Evolutionary conservation across 1,140 invertebrate genomes (phyloP), one percentile per base, ranked within the genome.

Genomic region (Lepidurus arcticus): DNA sequence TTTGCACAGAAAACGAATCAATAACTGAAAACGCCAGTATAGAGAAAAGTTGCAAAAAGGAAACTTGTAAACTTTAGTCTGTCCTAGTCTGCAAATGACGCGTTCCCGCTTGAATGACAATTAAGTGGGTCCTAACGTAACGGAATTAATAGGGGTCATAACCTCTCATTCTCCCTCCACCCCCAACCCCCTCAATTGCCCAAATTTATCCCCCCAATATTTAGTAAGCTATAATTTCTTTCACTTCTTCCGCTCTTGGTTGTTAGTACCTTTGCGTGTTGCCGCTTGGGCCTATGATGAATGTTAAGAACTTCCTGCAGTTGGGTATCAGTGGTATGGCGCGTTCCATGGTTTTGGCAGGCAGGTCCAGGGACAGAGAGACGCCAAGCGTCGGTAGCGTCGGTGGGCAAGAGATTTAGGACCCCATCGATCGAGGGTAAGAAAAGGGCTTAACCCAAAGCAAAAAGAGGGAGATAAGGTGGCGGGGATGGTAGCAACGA

Each of bases 341-440:
- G 53, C 53, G 53, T 47, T 21, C 53, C 53, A 65, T 65, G 21
- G 6, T 65, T 65, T 16, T 13, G 10, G 13, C 53, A 65, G 53
- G 53, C 53, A 65, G 53, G 53, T 65, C 53, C 53, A n/a, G 53
- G 53, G 53, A 65, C n/a, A 65, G 53, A 16, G 53, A 65, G 53
- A 65, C 53, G 53, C 53, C 53, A 65, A 65, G 53, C 53, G 53
- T 65, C 53, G 53, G 53, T 65, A 65, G 53, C 53, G 53, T 65
- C 3, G 53, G 16, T 65, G 53, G 53, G 16, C 34, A 3, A 65
- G 53, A 65, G 8, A 65, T 65, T 21, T 65, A 65, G 9, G 13
- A 13, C 53, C 53, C 53, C 53, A 65, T 65, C 53, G 53, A 65
- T 65, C 53, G 53, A 65, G 16, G 53, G 53, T 7, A 7, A 47